Evolutionary conservation across 2,113 vertebrate genomes (phyloP).

Genomic region (Cnemophilus loriae): DNA sequence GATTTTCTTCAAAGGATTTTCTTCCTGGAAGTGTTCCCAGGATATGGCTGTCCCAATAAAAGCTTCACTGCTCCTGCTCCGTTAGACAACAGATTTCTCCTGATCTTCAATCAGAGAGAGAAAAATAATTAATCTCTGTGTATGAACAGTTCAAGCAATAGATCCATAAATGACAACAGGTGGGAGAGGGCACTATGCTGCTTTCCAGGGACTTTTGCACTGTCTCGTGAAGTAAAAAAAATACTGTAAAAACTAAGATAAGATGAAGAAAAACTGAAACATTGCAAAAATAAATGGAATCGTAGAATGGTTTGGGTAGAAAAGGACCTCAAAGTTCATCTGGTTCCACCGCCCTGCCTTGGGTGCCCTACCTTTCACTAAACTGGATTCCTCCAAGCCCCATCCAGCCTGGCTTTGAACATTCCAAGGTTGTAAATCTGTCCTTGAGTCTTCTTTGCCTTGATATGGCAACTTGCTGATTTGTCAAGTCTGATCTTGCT

Average conservation of each 20-base stretch:
- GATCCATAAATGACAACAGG: neutral
- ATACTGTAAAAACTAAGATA: neutral
- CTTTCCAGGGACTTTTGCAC: neutral
- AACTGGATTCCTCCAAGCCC: neutral
- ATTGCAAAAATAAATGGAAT: neutral
- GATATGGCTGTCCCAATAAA: neutral
- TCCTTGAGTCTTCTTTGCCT: neutral
- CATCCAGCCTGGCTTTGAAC: neutral
- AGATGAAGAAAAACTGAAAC: neutral
- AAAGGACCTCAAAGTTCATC: neutral
- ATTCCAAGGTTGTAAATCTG: neutral
- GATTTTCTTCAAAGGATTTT: neutral
- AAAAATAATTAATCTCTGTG: neutral
- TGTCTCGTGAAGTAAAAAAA: neutral
- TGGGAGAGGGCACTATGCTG: neutral
- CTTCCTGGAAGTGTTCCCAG: neutral
- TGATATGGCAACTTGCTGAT: neutral
- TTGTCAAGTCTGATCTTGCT: neutral
- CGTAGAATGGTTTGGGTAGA: neutral
- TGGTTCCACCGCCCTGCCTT: neutral
- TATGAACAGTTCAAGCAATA: neutral
- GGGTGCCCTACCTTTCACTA: neutral
- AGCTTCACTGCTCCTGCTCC: neutral
- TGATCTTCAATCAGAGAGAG: neutral
- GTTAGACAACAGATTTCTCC: neutral